A percentile compares a stretch with the other conserved stretches of the same genome.
phyloP scores from a whole-genome alignment of 2,797 vertebrate species.

The Rhabdomys pumilio region DNA sequence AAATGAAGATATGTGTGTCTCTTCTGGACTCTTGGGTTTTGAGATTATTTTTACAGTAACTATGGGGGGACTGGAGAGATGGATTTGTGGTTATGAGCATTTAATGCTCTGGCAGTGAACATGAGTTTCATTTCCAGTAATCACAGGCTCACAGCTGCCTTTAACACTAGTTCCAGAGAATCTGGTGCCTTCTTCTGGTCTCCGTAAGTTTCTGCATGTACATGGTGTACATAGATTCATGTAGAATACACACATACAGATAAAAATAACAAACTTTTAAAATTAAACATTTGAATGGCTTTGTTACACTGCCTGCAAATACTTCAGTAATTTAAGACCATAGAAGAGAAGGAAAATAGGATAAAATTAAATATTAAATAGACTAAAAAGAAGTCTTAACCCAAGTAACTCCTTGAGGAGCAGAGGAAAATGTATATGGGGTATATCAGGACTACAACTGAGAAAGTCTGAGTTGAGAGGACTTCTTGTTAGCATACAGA shows the following conservation, averaged over 20 bases:
- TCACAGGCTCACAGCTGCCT: neutral
- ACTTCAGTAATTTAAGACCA: constrained; percentile 13
- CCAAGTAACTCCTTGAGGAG: neutral
- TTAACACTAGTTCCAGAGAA: neutral
- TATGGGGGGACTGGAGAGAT: neutral
- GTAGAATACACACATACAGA: neutral
- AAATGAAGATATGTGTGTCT: constrained; percentile 2
- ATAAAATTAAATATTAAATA: neutral
- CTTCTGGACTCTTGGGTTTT: neutral
- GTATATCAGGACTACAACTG: neutral
- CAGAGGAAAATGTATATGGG: neutral
- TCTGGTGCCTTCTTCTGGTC: neutral
- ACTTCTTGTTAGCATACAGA: neutral
- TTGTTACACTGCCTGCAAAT: constrained; percentile 20
- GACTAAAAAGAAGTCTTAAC: neutral
- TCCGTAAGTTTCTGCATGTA: too few relatives aligned
- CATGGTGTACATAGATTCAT: neutral
- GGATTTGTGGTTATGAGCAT: too few relatives aligned
- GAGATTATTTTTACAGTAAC: neutral
- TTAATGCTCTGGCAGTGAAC: too few relatives aligned
- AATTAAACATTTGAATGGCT: neutral
- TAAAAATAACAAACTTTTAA: neutral
- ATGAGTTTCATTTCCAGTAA: neutral
- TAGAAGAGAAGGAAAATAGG: neutral
- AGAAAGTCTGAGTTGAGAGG: neutral